Conservation (phyloP, 2,113 vertebrate genomes). For the Pelecanoides urinatrix region DNA sequence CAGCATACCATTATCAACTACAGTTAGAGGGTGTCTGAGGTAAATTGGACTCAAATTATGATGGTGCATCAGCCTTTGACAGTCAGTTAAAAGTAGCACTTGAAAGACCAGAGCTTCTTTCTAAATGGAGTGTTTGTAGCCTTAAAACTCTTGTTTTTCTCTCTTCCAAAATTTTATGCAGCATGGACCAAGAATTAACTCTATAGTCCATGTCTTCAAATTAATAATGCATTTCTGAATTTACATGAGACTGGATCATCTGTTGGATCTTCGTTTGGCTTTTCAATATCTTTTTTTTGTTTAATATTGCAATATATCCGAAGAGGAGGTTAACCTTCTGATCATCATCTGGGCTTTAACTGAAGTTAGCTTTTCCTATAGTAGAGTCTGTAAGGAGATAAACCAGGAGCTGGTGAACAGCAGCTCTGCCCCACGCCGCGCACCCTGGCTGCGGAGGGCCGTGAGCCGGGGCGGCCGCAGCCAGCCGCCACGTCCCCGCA, state of each 20-base stretch:
- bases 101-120: background rate
- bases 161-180: background rate
- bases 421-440: fast-evolving
- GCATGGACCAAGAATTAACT: background rate
- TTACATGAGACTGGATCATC: background rate
- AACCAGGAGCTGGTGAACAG: background rate
- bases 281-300: background rate
- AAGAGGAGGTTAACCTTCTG: background rate
- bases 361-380: background rate
- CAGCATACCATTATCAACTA: background rate
- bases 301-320: background rate
- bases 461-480: fast-evolving
- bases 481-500: fast-evolving
- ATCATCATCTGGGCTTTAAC: background rate
- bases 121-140: background rate
- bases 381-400: background rate
- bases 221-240: background rate
- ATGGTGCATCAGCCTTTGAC: background rate
- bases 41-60: background rate
- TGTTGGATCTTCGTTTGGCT: background rate
- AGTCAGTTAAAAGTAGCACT: background rate
- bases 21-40: background rate
- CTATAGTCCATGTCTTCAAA: background rate
- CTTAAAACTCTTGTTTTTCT: background rate
- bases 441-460: background rate